A percentile compares a stretch with the other conserved stretches of the same genome.
phyloP scores from a whole-genome alignment of 2,888 invertebrate species.

The Sphaerophoria rueppellii region DNA sequence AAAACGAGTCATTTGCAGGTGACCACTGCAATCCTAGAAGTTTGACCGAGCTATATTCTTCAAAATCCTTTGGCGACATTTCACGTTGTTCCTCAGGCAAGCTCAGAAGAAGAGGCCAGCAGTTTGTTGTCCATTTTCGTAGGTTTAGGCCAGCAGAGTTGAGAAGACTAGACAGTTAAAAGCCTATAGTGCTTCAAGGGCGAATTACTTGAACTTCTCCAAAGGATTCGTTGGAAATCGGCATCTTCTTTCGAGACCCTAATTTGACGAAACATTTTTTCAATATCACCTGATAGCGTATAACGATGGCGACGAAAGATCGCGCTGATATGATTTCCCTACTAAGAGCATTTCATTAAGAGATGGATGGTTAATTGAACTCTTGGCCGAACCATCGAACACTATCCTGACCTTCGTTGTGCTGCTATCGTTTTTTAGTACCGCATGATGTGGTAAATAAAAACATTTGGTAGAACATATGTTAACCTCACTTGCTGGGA shows the following conservation, averaged over 20 bases:
- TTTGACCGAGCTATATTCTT: slow-evolving; percentile 28
- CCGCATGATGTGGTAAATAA: slow-evolving; percentile 43
- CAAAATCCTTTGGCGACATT: slow-evolving; percentile 33
- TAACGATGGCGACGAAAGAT: slow-evolving; percentile 53
- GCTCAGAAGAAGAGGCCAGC: slow-evolving; percentile 35
- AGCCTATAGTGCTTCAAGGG: slow-evolving; percentile 50
- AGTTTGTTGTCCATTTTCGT: slow-evolving; percentile 32
- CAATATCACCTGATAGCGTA: slow-evolving; percentile 56
- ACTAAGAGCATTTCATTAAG: slow-evolving; percentile 46
- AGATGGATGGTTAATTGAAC: slow-evolving; percentile 1
- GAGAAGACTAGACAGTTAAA: slow-evolving; percentile 37
- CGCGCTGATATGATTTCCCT: slow-evolving; percentile 44
- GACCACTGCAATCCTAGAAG: slow-evolving; percentile 29
- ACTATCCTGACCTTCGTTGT: slow-evolving; percentile 27
- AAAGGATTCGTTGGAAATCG: slow-evolving; percentile 59
- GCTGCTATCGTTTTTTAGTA: slow-evolving; percentile 43
- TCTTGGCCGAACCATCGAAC: slow-evolving; percentile 26
- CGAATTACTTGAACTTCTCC: slow-evolving; percentile 30
- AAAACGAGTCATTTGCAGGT: background rate
- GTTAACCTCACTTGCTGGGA: slow-evolving; percentile 20
- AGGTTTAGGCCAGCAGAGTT: slow-evolving; percentile 12
- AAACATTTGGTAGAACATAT: background rate
- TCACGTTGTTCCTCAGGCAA: slow-evolving; percentile 36
- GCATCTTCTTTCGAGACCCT: slow-evolving; percentile 32
- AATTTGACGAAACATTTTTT: slow-evolving; percentile 61